Evolutionary conservation across 2,113 vertebrate genomes (phyloP), one percentile per base, ranked within the genome.

Genomic region (Xenopus tropicalis): DNA sequence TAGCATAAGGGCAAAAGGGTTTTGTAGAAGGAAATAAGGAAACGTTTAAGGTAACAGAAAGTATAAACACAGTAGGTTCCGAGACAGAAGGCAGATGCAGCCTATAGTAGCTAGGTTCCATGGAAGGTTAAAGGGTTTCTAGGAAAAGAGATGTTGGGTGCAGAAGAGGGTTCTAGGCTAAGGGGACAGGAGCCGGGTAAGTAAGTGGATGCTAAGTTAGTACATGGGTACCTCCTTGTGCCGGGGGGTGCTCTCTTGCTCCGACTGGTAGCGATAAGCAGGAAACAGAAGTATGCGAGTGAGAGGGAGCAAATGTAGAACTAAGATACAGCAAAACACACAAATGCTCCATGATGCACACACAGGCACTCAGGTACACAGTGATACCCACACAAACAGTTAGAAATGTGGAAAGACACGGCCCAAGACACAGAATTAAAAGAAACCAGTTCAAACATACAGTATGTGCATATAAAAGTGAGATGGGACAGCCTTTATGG

Each of bases 191-290:
- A 25, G 59, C 58, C 21, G 61, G 73, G 59, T 72, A 76, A 58
- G 66, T 63, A 69, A 63, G 61, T 63, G 59, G 48, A 74, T 74
- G 56, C 67, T 61, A 24, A 57, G 64, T 69, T 84, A 74, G 81
- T 82, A 78, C 84, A 22, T 82, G 76, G 91, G 90, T 96, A 98
- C 96, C 93, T 96, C 94, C 85, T 98, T 96, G 91, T 96, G 95
- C 85, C 93, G 93, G 83, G 94, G 95, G 77, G 93, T 96, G 86
- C 92, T 91, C 89, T 98, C 94, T 80, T 92, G 93, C 86, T 98
- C 95, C 95, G 89, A 92, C 93, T 97, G 92, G 91, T 84, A 85
- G 83, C 87, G 87, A 83, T 69, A 76, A 67, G 73, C 66, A 69
- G 66, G 73, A 76, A 76, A 76, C 66, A 76, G 73, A 76, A 76